Base-by-base conservation (phyloP, 1,140 invertebrate species). In the Temnothorax curvispinosus region DNA sequence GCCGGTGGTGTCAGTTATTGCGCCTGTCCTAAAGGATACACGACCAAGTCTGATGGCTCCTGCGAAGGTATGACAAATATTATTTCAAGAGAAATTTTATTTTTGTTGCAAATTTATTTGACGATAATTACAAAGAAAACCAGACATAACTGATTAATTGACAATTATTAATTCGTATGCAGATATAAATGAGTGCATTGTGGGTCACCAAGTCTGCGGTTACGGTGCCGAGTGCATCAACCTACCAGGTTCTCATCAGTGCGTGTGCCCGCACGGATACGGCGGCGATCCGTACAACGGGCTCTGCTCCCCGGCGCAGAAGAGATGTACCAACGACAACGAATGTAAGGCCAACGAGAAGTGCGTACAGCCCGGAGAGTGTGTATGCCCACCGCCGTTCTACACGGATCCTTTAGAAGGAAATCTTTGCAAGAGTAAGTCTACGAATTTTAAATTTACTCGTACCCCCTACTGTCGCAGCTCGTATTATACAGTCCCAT, bases 1-100 rank as follows among this genome's bases (percentile, higher is more conserved):
- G 97, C 98, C 8, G 98, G 98, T n/a, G 98, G 98, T 44, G 97
- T 98, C 1, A 98, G 98, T 92, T 98, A 98, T 92, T 98, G 98
- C 92, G 98, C 98, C 52, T 98, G 98, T 94, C 98, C 98, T 4
- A 97, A 98, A 92, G 98, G 98, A 3, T 98, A 96, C 91, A 96
- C 96, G 64, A 97, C 97, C 18, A 96, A 96, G 85, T 91, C 95
- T 3, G 97, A 98, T 91, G 98, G 98, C 35, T 96, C 97, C 60
- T 98, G 98, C 92, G 96, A 97, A 95, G 96, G 96, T 96, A 85
- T 71, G 76, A 81, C 54, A n/a, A n/a, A 27, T 41, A 47, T 78
- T 18, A 18, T 38, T 21, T 44, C 3, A 13, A 6, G 0, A 3
- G 2, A 71, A 41, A 38, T 13, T 18, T 82, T 50, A 21, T 89